phyloP scores from a whole-genome alignment of 2,113 vertebrate genomes.

The Thomomys bottae region DNA sequence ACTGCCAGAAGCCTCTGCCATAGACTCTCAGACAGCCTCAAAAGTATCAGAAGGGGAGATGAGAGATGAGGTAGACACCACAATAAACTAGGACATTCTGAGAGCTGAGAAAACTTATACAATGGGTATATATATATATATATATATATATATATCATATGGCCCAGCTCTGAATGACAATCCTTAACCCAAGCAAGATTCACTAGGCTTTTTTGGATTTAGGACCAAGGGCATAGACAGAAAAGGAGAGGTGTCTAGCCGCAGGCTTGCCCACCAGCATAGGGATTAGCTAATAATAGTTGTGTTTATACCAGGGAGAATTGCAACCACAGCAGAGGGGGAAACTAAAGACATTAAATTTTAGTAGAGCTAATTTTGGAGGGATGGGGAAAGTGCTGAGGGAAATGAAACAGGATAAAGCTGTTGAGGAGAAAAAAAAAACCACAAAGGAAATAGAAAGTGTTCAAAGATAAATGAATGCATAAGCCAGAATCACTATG shows the following conservation, averaged over 20 bases:
- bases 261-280: constrained; percentile 8
- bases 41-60: not conserved
- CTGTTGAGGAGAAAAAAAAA: constrained; percentile 70
- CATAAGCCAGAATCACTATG: constrained; percentile 58
- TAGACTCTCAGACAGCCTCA: not conserved
- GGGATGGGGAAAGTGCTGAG: constrained; percentile 69
- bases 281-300: constrained; percentile 73
- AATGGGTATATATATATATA: not conserved
- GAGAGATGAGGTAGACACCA: not conserved
- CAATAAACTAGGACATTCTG: not conserved
- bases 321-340: constrained; percentile 70
- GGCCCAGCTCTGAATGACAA: not conserved
- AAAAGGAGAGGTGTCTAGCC: not conserved
- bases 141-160: not conserved
- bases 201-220: not conserved
- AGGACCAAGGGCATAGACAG: constrained; percentile 58
- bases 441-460: constrained; percentile 74
- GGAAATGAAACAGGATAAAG: constrained; percentile 78
- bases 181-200: not conserved
- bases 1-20: not conserved
- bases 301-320: constrained; percentile 71
- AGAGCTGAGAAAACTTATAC: not conserved
- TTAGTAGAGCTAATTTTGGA: constrained; percentile 80
- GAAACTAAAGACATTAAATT: constrained; percentile 77
- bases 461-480: constrained; percentile 71